Percentiles rank a stretch among this genome's conserved stretches.
Conservation (phyloP, 1,140 invertebrate species). For the Drosophila nikananu region DNA sequence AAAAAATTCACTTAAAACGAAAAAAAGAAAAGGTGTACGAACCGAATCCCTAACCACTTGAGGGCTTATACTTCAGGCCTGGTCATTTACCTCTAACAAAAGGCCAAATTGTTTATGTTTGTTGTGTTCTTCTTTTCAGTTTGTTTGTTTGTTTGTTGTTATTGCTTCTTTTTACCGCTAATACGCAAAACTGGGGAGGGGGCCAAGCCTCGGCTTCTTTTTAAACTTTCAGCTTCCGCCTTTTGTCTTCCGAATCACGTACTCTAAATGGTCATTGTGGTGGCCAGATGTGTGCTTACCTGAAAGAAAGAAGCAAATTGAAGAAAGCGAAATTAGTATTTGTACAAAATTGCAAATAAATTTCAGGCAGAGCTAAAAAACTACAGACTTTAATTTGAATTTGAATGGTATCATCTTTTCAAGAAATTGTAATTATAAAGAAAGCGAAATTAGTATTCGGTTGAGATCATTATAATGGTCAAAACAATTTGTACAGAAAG, state of each 20-base stretch:
- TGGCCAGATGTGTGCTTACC: slow-evolving; percentile 54
- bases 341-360: slow-evolving; percentile 46
- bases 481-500: slow-evolving; percentile 3
- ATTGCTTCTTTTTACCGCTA: slow-evolving; percentile 60
- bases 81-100: slow-evolving; percentile 71
- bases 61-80: slow-evolving; percentile 26
- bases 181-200: slow-evolving; percentile 46
- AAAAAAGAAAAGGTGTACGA: slow-evolving; percentile 19
- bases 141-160: slow-evolving; percentile 23
- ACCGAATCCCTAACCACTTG: slow-evolving; percentile 35
- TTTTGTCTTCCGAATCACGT: slow-evolving; percentile 58
- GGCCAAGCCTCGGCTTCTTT: background rate
- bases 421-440: slow-evolving; percentile 12
- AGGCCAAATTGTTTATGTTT: slow-evolving; percentile 75
- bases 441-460: slow-evolving; percentile 11
- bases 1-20: slow-evolving; percentile 41
- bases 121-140: slow-evolving; percentile 28
- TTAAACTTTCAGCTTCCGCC: slow-evolving; percentile 12
- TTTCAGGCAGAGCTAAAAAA: slow-evolving; percentile 1
- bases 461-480: background rate
- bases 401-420: slow-evolving; percentile 33
- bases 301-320: slow-evolving; percentile 43
- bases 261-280: slow-evolving; percentile 56
- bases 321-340: slow-evolving; percentile 79
- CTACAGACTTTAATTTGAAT: slow-evolving; percentile 40